Base-by-base conservation (phyloP, 2,888 invertebrate genomes). In the Mayetiola destructor region DNA sequence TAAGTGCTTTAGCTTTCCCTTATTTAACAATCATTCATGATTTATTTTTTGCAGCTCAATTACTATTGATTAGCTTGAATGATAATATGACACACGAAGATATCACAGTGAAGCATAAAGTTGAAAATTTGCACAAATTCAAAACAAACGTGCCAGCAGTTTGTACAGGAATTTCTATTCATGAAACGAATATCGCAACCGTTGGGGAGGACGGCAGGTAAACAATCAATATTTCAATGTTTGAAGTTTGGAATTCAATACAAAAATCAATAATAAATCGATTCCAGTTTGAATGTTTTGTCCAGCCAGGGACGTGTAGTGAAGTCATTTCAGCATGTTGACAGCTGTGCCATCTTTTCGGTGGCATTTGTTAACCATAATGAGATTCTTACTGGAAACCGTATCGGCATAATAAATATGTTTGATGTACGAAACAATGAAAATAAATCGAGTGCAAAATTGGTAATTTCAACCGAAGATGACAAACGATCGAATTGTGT, bases 401-500 rank as follows among this genome's bases (percentile, higher is more conserved):
- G 86, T n/a, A 74, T 88, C 66, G 93, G 93, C 0, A 86, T 90
- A 64, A 83, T 94, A 77, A 91, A 92, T 69, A 80, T 91, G 59
- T 92, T 89, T 82, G 94, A 94, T 68, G 72, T 90, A 9, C 76
- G 90, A 60, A 77, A 77, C 30, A 69, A 76, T 12, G 73, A 75
- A 2, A 77, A 82, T 64, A 77, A 79, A 60, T 83, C 88, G 2
- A 73, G 77, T 0, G 79, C 79, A 40, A 81, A 82, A 37, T 87
- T 91, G 65, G 79, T 85, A 65, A 74, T 88, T 58, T 84, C 84
- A 30, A 85, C 84, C 1, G 85, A 85, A 61, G 81, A 80, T 73
- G 77, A 80, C 60, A 71, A 68, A 37, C 65, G 63, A 21, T 67
- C 66, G 0, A 72, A 70, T 61, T 84, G 81, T 55, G 84, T 86